Evolutionary conservation across 2,888 invertebrate species (phyloP).

Genomic region (Luperina nickerlii): DNA sequence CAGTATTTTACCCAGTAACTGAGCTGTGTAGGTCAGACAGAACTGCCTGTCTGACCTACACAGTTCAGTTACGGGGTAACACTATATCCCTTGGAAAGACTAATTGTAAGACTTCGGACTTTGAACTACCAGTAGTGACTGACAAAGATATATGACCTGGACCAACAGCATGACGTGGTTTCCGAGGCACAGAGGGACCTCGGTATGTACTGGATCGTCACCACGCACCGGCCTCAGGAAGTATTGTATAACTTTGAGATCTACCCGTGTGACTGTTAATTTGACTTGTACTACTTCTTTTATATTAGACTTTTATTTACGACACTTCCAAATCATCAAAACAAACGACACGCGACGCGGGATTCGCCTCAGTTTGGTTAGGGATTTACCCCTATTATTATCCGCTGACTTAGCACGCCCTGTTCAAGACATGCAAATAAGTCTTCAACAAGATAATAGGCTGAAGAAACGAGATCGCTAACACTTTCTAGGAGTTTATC

Average conservation of each 20-base stretch:
- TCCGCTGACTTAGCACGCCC: slow-evolving; percentile 19
- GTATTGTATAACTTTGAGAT: not conserved
- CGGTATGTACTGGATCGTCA: not conserved
- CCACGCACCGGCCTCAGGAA: not conserved
- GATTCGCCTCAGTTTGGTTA: not conserved
- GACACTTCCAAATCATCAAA: not conserved
- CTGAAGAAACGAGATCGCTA: not conserved
- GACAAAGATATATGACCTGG: not conserved
- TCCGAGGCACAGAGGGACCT: not conserved
- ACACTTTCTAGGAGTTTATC: slow-evolving; percentile 8
- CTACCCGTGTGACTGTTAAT: not conserved
- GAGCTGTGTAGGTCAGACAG: too few species aligned
- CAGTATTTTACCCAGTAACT: not conserved
- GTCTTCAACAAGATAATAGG: slow-evolving; percentile 6
- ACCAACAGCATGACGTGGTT: not conserved
- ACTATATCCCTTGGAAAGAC: not conserved
- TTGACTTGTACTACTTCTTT: not conserved
- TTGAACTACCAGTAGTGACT: not conserved
- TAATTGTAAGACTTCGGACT: not conserved
- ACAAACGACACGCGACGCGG: too few species aligned
- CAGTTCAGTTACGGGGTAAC: not conserved
- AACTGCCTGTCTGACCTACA: not conserved
- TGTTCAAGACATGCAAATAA: slow-evolving; percentile 16
- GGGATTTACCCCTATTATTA: slow-evolving; percentile 9
- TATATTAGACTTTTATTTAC: not conserved